These are phyloP conservation scores for Choristoneura rosaceana DNA, from an alignment of 2,888 invertebrate species.

Conservation along the genomic window DNA sequence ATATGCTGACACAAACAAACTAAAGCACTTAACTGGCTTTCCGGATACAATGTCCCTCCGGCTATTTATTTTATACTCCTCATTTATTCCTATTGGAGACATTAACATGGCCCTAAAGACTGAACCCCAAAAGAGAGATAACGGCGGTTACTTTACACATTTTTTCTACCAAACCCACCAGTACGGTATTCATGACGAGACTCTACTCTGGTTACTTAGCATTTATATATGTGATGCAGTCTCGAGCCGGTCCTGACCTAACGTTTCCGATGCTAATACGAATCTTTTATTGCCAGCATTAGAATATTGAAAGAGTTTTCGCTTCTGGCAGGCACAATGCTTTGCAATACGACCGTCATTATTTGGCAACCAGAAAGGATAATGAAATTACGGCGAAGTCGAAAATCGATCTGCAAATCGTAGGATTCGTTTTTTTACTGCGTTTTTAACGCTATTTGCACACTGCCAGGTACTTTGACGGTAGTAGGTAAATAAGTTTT, in stretches of 20 bases:
- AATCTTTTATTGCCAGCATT: constrained; percentile 71
- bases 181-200: constrained; percentile 44
- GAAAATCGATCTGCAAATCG: not conserved
- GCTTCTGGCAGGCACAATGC: constrained; percentile 56
- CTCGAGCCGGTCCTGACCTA: constrained; percentile 48
- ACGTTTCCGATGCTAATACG: constrained; percentile 63
- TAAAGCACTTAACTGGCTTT: constrained; percentile 3
- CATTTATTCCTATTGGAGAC: constrained; percentile 22
- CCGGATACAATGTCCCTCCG: not conserved
- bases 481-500: not conserved
- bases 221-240: constrained; percentile 44
- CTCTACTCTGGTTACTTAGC: constrained; percentile 40
- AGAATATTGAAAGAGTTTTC: constrained; percentile 70
- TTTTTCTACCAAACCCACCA: constrained; percentile 31
- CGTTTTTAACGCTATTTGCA: not conserved
- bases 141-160: constrained; percentile 22
- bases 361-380: constrained; percentile 14
- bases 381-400: constrained; percentile 20
- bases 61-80: constrained; percentile 18
- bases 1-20: constrained; percentile 4
- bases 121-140: constrained; percentile 30
- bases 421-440: not conserved
- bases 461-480: not conserved
- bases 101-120: constrained; percentile 28
- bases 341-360: constrained; percentile 41